phyloP scores from a whole-genome alignment of 37 sponge, comb jelly and placozoan species.

The Chondrilla cf. caribensis region DNA sequence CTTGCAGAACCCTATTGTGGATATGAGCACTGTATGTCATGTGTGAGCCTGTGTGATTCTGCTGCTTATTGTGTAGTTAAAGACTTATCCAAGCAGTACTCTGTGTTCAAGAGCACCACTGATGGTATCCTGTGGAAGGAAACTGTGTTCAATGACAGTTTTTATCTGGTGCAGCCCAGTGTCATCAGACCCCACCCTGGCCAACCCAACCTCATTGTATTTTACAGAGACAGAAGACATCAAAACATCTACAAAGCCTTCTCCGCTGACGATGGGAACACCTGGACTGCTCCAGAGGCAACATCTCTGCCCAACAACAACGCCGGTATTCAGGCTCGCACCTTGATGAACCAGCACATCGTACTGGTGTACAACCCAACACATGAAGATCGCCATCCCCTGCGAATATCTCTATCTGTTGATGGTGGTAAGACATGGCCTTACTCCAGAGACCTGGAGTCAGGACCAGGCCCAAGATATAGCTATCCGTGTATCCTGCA shows the following conservation, averaged over 20 bases:
- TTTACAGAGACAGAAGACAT: slow-evolving; percentile 41
- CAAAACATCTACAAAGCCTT: slow-evolving; percentile 40
- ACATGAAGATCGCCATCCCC: slow-evolving; percentile 20
- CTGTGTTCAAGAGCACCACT: slow-evolving; percentile 24
- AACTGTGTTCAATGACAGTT: slow-evolving; percentile 16
- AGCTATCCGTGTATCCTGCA: slow-evolving; percentile 59
- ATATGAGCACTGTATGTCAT: too few relatives aligned
- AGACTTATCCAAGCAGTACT: too few relatives aligned
- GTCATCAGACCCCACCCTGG: slow-evolving; percentile 42
- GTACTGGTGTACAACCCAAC: slow-evolving; percentile 69
- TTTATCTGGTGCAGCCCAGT: slow-evolving; percentile 57
- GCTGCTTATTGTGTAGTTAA: too few relatives aligned
- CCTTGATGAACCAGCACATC: slow-evolving; percentile 41
- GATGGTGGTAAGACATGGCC: slow-evolving; percentile 72
- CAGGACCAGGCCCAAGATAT: slow-evolving; percentile 27
- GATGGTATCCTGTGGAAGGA: slow-evolving; percentile 31
- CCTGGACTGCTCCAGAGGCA: slow-evolving; percentile 30
- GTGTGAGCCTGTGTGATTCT: too few relatives aligned
- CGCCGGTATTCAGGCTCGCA: slow-evolving; percentile 64
- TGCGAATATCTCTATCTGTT: slow-evolving; percentile 50
- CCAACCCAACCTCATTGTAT: slow-evolving; percentile 27
- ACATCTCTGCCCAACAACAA: slow-evolving; percentile 60
- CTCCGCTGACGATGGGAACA: slow-evolving; percentile 40
- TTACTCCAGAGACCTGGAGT: slow-evolving; percentile 46
- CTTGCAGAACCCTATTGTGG: too few relatives aligned